Base-by-base conservation (phyloP, 2,888 invertebrate species). In the Cantharis flavilabris region DNA sequence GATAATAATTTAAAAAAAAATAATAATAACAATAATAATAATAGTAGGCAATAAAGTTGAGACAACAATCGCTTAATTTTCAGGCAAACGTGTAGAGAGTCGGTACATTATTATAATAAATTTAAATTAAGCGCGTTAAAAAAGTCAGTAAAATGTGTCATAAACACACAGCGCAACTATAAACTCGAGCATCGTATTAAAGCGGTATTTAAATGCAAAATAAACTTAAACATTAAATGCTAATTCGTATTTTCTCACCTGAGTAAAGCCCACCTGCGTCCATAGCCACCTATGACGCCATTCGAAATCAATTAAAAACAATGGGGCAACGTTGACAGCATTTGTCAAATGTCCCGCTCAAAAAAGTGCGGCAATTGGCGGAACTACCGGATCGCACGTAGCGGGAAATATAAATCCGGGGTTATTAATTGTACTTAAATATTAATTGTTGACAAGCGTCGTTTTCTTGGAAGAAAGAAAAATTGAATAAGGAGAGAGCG, bases 371-470 rank as follows among this genome's bases (percentile, higher is more conserved):
- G 71, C 75, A 83, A 84, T 83, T 76, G 78, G 78, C 82, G 81
- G 80, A 84, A 83, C 83, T 76, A 76, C 62, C 76, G 78, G 76
- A 79, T 64, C 80, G 75, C 84, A 84, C 84, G 84, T 83, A 82
- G 81, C 80, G 82, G 83, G 82, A 84, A 83, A 83, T 83, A 83
- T 83, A 83, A 84, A 84, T 82, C 78, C 75, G 73, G 78, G 80
- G 82, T 83, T 83, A 83, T 83, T 81, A 81, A 83, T 84, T 81
- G 80, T 81, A 70, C 75, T 76, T 77, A 80, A 76, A 80, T 78
- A 78, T 80, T 80, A 80, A 76, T 76, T 74, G 74, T 79, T 71
- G 79, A 76, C 72, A 70, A 71, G 71, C 73, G 73, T 71, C 71
- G 62, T 74, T 69, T 80, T 80, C 81, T 49, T 26, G 70, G 81